phyloP scores from a whole-genome alignment of 2,888 invertebrate species.

The Falcaria lacertinaria region DNA sequence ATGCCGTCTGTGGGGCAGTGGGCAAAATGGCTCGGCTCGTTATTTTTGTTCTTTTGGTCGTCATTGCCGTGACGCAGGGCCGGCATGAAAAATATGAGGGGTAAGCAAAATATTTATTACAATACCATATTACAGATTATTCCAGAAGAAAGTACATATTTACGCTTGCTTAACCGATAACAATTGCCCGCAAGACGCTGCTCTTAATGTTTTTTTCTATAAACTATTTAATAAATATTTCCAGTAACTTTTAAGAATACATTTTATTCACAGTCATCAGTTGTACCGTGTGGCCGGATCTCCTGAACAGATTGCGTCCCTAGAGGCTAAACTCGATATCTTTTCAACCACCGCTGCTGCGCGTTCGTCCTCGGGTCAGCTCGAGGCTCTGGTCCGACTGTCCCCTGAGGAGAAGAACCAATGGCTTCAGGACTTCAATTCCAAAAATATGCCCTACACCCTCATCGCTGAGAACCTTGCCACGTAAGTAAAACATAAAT shows the following conservation, averaged over 20 bases:
- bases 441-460: slow-evolving; percentile 40
- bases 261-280: slow-evolving; percentile 52
- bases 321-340: slow-evolving; percentile 51
- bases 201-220: too few relatives aligned
- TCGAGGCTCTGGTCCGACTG: slow-evolving; percentile 54
- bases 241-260: too few relatives aligned
- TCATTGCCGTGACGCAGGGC: slow-evolving; percentile 37
- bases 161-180: too few relatives aligned
- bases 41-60: slow-evolving; percentile 37
- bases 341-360: slow-evolving; percentile 46
- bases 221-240: too few relatives aligned
- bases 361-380: slow-evolving; percentile 36
- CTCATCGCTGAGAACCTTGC: slow-evolving; percentile 59
- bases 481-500: slow-evolving; percentile 37
- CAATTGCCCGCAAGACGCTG: too few relatives aligned
- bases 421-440: slow-evolving; percentile 56
- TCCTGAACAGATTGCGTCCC: slow-evolving; percentile 32
- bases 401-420: slow-evolving; percentile 49
- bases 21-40: slow-evolving; percentile 43
- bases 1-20: slow-evolving; percentile 16
- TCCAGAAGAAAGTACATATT: too few relatives aligned
- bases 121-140: background rate
- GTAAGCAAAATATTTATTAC: slow-evolving; percentile 36
- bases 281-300: slow-evolving; percentile 52
- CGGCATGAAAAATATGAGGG: slow-evolving; percentile 69